Percentiles rank a stretch among this genome's conserved stretches.
These are phyloP conservation scores for Thamnaconus septentrionalis DNA, from an alignment of 2,113 vertebrate genomes.

Conservation along the genomic window DNA sequence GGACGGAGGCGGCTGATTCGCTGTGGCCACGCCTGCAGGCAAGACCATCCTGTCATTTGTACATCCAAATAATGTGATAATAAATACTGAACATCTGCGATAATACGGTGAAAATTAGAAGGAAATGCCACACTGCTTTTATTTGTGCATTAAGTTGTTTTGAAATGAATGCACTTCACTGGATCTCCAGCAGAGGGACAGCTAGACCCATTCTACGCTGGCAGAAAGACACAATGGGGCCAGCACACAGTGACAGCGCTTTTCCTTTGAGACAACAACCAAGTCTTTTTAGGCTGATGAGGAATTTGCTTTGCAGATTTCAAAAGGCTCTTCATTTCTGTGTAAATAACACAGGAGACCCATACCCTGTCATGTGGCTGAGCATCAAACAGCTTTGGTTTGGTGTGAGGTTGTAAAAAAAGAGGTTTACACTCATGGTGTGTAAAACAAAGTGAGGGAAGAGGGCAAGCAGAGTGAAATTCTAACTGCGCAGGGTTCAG, in stretches of 20 bases:
- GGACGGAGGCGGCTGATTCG: no score
- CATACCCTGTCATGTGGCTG: neutral
- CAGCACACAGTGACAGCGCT: slow-evolving; percentile 4
- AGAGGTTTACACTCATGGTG: no score
- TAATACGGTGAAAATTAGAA: neutral
- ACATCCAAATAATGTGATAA: no score
- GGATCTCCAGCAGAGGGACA: slow-evolving; percentile 48
- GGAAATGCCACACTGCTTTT: neutral
- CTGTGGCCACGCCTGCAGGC: no score
- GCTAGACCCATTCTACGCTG: neutral
- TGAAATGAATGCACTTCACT: slow-evolving; percentile 11
- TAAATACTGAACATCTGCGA: no score
- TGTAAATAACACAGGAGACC: neutral
- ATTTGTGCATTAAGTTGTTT: neutral
- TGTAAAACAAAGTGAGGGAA: no score
- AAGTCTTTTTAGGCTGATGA: slow-evolving; percentile 21
- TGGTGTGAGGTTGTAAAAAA: no score
- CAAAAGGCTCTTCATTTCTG: slow-evolving; percentile 6
- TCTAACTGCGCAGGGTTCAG: no score
- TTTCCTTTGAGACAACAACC: slow-evolving; percentile 4
- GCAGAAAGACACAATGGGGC: neutral
- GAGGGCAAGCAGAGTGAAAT: no score
- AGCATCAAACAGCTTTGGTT: neutral
- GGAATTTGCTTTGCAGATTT: slow-evolving; percentile 23
- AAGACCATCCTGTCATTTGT: no score